These are phyloP conservation scores for Dusona sp. DNA, from an alignment of 2,888 invertebrate genomes.

Conservation along the genomic window DNA sequence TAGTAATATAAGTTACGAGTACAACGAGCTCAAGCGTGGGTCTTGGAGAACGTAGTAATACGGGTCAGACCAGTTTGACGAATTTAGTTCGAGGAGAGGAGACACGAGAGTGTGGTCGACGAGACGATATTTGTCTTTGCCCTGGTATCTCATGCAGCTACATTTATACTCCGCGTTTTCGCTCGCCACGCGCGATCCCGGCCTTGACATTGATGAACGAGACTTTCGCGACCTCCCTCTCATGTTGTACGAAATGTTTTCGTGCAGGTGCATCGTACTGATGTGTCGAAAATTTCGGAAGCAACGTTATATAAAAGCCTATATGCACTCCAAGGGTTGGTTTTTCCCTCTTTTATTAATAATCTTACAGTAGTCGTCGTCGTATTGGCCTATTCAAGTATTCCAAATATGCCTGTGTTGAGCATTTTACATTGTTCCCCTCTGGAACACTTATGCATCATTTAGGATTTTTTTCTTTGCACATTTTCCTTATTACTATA, in stretches of 20 bases:
- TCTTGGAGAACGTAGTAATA: constrained; percentile 49
- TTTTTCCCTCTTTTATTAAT: background rate
- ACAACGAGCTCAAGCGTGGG: constrained; percentile 13
- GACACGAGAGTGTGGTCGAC: constrained; percentile 37
- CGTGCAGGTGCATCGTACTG: constrained; percentile 28
- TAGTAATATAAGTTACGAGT: constrained; percentile 34
- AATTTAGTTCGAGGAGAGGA: constrained; percentile 60
- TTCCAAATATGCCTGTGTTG: too few species aligned
- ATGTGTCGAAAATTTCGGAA: background rate
- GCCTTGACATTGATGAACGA: constrained; percentile 68
- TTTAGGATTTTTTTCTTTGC: too few species aligned
- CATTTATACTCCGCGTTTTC: constrained; percentile 53
- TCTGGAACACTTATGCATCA: too few species aligned
- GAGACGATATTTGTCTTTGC: constrained; percentile 59
- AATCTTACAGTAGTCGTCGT: background rate
- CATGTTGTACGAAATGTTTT: constrained; percentile 36
- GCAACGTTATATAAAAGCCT: background rate
- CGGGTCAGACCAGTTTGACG: constrained; percentile 65
- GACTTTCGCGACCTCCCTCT: constrained; percentile 56
- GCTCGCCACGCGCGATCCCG: constrained; percentile 32
- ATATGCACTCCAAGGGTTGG: background rate
- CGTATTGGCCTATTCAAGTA: background rate
- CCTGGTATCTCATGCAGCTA: constrained; percentile 43
- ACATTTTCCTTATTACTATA: too few species aligned
- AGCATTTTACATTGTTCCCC: too few species aligned